Base-by-base conservation (phyloP, 1,140 invertebrate species). In the Drosophila orosa region DNA sequence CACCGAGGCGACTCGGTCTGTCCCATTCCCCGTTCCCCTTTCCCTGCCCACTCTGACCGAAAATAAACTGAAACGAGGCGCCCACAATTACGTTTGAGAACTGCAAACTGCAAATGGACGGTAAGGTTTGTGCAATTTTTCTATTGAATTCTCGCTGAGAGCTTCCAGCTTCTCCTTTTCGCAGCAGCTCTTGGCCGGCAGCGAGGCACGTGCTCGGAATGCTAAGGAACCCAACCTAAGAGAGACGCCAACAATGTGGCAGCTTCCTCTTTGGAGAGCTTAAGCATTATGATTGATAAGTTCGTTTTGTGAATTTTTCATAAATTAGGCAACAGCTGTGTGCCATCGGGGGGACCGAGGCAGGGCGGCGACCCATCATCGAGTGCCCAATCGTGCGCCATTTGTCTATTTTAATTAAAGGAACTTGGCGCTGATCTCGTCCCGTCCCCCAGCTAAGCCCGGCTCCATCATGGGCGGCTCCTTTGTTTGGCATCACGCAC, bases 391-490 rank as follows among this genome's bases (percentile, higher is more conserved):
- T 87, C 83, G 83, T 87, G 83, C 83, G 83, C 83, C 84, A 87
- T 87, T 87, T 87, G 83, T 87, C 83, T 87, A 87, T 87, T 87
- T 87, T 87, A 87, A 87, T 87, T 87, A 87, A 87, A 87, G 84
- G 29, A 82, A 71, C 67, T 71, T 29, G 50, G 39, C 71, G 48
- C 62, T 52, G 71, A 75, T 75, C 71, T 55, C 71, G 44, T 58
- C 22, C 60, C 47, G 29, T 12, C 22, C 37, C 37, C 27, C 54
- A 13, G 17, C 4, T 35, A 35, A 12, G 22, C 40, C 12, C 4
- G 44, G 55, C 42, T 62, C 74, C 27, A 75, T 62, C 72, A 50
- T 50, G 29, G 42, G 39, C n/a, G 45, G 29, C 33, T 56, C 74
- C 60, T 78, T 78, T 71, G 61, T 69, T 69, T 62, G 47, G 61